These are phyloP conservation scores for Thelaira solivaga DNA, from an alignment of 2,888 invertebrate species.

Conservation along the genomic window DNA sequence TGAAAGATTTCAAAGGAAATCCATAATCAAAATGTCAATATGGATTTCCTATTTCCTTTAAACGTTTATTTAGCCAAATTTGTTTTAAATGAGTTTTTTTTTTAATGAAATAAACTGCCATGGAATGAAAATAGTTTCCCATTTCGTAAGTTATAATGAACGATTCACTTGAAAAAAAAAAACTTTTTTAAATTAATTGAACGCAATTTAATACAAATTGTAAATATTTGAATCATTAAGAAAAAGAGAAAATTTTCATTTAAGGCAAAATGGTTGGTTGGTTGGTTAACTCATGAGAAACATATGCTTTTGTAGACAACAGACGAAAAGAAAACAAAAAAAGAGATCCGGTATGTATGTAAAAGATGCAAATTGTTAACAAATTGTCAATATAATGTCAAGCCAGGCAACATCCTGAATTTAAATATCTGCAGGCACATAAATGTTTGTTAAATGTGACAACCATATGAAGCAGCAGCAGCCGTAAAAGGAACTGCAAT, in stretches of 20 bases:
- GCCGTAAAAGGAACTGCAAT: slow-evolving; percentile 1
- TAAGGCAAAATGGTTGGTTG: too few species aligned
- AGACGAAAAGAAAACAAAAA: too few species aligned
- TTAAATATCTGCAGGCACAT: too few species aligned
- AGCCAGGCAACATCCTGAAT: slow-evolving; percentile 46
- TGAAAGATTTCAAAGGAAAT: not conserved
- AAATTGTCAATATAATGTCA: slow-evolving; percentile 58
- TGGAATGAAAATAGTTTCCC: too few species aligned
- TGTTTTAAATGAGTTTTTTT: not conserved
- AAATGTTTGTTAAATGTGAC: too few species aligned
- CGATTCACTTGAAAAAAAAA: too few species aligned
- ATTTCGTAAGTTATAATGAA: too few species aligned
- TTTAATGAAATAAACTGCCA: not conserved
- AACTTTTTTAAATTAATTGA: slow-evolving; percentile 19
- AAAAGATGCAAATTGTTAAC: slow-evolving; percentile 55
- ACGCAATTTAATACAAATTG: slow-evolving; percentile 36
- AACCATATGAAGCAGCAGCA: too few species aligned
- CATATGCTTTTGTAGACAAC: too few species aligned
- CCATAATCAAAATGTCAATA: not conserved
- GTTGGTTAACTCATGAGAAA: not conserved
- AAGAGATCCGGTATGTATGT: slow-evolving; percentile 42
- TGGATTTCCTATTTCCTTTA: slow-evolving; percentile 34
- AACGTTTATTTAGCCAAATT: not conserved
- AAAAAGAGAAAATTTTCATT: slow-evolving; percentile 54
- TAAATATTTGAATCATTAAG: slow-evolving; percentile 48